These are phyloP conservation scores for Daktulosphaira vitifoliae DNA, from an alignment of 1,140 invertebrate species.

Conservation along the genomic window DNA sequence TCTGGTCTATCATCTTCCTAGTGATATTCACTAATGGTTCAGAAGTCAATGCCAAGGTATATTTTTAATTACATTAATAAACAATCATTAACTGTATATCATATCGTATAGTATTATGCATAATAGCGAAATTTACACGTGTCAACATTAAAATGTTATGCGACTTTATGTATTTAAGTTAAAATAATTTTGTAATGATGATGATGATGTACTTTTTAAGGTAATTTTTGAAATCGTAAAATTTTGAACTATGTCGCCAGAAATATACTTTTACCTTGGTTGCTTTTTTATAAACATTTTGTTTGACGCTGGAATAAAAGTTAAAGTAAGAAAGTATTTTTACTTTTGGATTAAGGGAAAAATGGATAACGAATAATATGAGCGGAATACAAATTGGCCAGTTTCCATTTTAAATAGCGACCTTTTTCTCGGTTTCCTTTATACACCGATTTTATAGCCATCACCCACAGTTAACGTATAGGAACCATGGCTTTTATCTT, in stretches of 20 bases:
- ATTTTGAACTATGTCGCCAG: too few species aligned
- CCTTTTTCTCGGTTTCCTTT: constrained; percentile 14
- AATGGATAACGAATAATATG: constrained; percentile 8
- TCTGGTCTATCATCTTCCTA: constrained; percentile 10
- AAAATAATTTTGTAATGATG: too few species aligned
- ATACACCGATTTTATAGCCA: neutral
- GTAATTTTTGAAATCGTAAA: too few species aligned
- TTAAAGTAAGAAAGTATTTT: too few species aligned
- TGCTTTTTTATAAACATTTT: too few species aligned
- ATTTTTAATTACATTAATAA: too few species aligned
- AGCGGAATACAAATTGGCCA: constrained; percentile 28
- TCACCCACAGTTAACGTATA: neutral
- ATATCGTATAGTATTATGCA: neutral
- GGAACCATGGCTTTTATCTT: constrained; percentile 23
- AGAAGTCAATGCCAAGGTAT: constrained; percentile 24
- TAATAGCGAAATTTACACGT: too few species aligned
- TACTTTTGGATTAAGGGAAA: constrained; percentile 2
- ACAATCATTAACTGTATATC: neutral
- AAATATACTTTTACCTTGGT: too few species aligned
- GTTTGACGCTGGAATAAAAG: too few species aligned
- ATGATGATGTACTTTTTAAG: too few species aligned
- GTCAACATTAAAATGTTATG: too few species aligned
- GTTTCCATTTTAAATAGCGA: constrained; percentile 28
- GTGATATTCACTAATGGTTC: neutral
- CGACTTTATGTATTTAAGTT: too few species aligned